Percentiles rank a stretch among this genome's conserved stretches.
phyloP scores from a whole-genome alignment of 35 echinoderm and acorn worm species.

The Holothuria glaberrima region DNA sequence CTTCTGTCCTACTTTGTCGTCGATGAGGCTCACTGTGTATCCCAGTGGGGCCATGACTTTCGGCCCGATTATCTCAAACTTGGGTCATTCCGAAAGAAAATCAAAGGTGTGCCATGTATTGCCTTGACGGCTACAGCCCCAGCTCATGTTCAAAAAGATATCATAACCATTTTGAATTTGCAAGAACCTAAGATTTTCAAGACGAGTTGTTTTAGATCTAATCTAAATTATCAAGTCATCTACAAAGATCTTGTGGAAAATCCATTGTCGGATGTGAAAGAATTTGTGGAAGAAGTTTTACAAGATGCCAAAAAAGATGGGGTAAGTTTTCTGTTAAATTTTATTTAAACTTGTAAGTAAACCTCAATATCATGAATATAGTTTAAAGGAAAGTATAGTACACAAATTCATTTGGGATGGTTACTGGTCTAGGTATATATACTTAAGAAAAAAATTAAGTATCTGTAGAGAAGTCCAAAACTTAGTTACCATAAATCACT shows the following conservation, averaged over 20 bases:
- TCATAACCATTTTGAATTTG: slow-evolving; percentile 68
- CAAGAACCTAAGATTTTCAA: slow-evolving; percentile 76
- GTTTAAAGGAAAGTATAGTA: no score
- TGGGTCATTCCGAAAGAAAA: slow-evolving; percentile 64
- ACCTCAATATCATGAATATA: no score
- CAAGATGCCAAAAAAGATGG: slow-evolving; percentile 56
- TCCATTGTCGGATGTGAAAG: slow-evolving; percentile 77
- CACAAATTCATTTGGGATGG: no score
- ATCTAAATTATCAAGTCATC: slow-evolving; percentile 89
- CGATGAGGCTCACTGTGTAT: slow-evolving; percentile 98
- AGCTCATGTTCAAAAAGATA: slow-evolving; percentile 76
- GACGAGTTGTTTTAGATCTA: slow-evolving; percentile 83
- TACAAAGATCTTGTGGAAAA: slow-evolving; percentile 93
- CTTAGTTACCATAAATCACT: no score
- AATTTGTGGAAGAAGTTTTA: slow-evolving; percentile 74
- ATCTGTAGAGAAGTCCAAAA: no score
- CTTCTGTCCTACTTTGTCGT: slow-evolving; percentile 82
- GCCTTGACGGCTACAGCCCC: slow-evolving; percentile 95
- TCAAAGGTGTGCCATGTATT: slow-evolving; percentile 79
- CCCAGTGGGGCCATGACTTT: slow-evolving; percentile 99
- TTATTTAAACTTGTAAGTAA: background rate
- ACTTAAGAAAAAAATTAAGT: no score
- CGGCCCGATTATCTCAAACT: slow-evolving; percentile 95
- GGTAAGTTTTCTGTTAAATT: background rate
- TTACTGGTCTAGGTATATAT: no score